These are phyloP conservation scores for Eumaeus atala DNA, from an alignment of 1,140 invertebrate species.

Conservation along the genomic window DNA sequence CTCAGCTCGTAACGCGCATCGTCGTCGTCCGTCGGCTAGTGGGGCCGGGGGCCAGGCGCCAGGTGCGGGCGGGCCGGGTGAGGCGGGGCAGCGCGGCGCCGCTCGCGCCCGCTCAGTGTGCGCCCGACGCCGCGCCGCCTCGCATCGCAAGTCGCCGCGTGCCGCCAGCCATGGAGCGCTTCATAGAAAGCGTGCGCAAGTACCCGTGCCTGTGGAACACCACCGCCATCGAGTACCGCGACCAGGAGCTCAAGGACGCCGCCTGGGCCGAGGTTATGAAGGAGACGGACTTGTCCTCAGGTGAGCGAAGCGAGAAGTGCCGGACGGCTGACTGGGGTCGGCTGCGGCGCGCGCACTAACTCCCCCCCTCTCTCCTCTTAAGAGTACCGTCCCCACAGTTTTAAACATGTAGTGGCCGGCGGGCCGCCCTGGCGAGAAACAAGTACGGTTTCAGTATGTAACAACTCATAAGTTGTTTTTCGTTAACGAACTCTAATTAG, in stretches of 20 bases:
- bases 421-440: neutral
- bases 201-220: constrained; percentile 67
- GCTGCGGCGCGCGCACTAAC: constrained; percentile 13
- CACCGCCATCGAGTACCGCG: constrained; percentile 59
- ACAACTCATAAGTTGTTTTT: too few relatives aligned
- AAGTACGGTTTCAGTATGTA: neutral
- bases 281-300: constrained; percentile 60
- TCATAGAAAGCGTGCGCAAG: constrained; percentile 59
- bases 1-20: too few relatives aligned
- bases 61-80: constrained; percentile 15
- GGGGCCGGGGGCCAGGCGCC: constrained; percentile 11
- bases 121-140: constrained; percentile 19
- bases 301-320: constrained; percentile 32
- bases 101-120: constrained; percentile 24
- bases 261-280: constrained; percentile 65
- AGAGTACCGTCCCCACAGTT: constrained; percentile 3
- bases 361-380: constrained; percentile 8
- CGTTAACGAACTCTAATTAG: too few relatives aligned
- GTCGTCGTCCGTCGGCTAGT: constrained; percentile 2
- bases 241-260: constrained; percentile 66
- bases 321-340: neutral
- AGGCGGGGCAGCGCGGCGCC: constrained; percentile 17
- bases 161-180: constrained; percentile 46
- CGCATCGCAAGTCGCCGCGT: constrained; percentile 28
- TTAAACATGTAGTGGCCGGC: neutral